Evolutionary conservation across 2,797 vertebrate genomes (phyloP), one percentile per base, ranked within the genome.

Genomic region (Huso huso): DNA sequence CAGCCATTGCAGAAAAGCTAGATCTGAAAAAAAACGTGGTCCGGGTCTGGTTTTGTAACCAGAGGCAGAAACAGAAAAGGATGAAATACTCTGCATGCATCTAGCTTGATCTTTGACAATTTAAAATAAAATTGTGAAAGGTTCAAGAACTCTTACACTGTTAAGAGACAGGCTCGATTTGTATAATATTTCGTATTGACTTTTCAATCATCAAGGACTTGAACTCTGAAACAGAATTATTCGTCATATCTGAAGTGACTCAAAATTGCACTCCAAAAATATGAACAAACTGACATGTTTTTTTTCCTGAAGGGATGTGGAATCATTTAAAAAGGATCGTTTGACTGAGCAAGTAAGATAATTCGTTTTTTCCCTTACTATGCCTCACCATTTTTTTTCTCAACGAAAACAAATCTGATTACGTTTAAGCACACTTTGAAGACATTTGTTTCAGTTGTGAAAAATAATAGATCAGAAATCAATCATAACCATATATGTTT

Each of bases 21-120:
- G 95, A 97, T 86, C 95, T 98, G 66, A 97, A 98, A 89, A 98
- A 97, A 86, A 98, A 97, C 80, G 95, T 98, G 84, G 95, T 98
- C 69, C 93, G 95, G 12, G 95, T 98, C 74, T 98, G 95, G 95
- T 98, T 98, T 85, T 98, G 95, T 84, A 97, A 98, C 84, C 95
- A 98, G 87, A 89, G 95, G 73, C 95, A 98, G 90, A 98, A 98
- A 90, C 95, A 97, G 86, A 98, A 98, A 88, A 91, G 95, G 75
- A 98, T 98, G 95, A 97, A 97, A 81, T 98, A 97, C 77, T 98
- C 95, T 1, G 95, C 95, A 65, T 94, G 95, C 83, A 93, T 97
- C 83, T 98, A 89, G 86, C 57, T 63, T 64, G 51, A 68, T 51
- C 63, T 57, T 58, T 63, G 15, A 48, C 49, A 62, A 11, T 58